These are phyloP conservation scores for Petrocephalus microphthalmus DNA, from an alignment of 2,113 vertebrate species.

Conservation along the genomic window DNA sequence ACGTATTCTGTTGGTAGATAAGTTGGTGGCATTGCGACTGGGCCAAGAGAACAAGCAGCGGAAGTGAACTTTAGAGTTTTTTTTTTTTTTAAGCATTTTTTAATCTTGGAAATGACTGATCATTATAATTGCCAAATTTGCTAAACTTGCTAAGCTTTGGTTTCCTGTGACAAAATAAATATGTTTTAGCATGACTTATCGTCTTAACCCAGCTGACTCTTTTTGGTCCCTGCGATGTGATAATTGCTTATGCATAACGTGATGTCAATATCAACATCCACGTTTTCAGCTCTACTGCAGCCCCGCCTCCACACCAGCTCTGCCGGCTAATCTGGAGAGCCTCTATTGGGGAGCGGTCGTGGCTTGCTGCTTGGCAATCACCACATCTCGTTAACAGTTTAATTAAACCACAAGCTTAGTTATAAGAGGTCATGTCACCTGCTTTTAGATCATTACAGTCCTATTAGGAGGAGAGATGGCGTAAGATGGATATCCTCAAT, in stretches of 20 bases:
- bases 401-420: constrained; percentile 20
- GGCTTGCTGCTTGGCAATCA: background rate
- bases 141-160: background rate
- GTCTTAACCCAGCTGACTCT: background rate
- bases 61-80: background rate
- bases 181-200: background rate
- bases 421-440: constrained; percentile 1
- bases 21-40: background rate
- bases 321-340: background rate
- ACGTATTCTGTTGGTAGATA: no score
- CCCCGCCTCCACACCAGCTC: background rate
- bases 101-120: background rate
- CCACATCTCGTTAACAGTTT: constrained; percentile 14
- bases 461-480: background rate
- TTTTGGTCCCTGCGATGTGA: background rate
- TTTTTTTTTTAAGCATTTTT: background rate
- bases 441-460: background rate
- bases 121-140: background rate
- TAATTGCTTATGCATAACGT: background rate
- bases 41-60: background rate
- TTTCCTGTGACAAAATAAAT: background rate
- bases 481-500: background rate
- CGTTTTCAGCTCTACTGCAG: background rate
- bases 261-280: background rate
- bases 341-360: background rate